phyloP scores from a whole-genome alignment of 2,888 invertebrate genomes.

The Nomada hirtipes region DNA sequence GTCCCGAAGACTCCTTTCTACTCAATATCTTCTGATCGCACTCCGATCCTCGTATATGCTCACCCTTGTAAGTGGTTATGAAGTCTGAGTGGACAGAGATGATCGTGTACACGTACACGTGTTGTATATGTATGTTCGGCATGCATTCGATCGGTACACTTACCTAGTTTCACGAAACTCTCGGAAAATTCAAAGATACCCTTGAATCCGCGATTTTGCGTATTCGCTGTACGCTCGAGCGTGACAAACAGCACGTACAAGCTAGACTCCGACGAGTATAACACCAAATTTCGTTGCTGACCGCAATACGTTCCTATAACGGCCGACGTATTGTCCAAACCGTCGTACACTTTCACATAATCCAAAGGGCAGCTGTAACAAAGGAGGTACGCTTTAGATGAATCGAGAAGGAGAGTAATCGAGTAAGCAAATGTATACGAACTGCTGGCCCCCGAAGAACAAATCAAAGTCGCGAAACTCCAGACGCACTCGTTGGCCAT shows the following conservation, averaged over 20 bases:
- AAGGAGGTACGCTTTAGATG: not conserved
- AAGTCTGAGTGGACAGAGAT: constrained; percentile 88
- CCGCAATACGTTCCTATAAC: constrained; percentile 99
- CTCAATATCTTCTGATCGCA: constrained; percentile 99
- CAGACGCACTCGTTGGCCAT: constrained; percentile 95
- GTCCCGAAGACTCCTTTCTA: constrained; percentile 95
- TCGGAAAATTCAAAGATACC: constrained; percentile 99
- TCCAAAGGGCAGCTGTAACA: constrained; percentile 97
- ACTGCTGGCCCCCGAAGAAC: constrained; percentile 99
- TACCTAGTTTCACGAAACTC: constrained; percentile 98
- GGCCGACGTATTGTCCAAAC: constrained; percentile 93
- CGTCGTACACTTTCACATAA: constrained; percentile 98
- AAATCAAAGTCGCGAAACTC: constrained; percentile 99
- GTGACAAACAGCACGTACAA: constrained; percentile 97
- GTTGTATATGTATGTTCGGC: not conserved
- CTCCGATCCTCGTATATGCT: constrained; percentile 98
- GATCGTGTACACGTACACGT: constrained; percentile 12
- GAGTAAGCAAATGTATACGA: constrained; percentile 84
- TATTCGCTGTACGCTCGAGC: constrained; percentile 95
- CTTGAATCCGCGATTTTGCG: constrained; percentile 99
- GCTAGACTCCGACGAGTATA: constrained; percentile 96
- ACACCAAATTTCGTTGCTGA: constrained; percentile 97
- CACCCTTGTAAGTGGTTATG: constrained; percentile 96
- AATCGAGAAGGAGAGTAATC: not conserved
- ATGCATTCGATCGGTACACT: constrained; percentile 69